Evolutionary conservation across 2,113 vertebrate species (phyloP).

Genomic region (Empidonax alnorum): DNA sequence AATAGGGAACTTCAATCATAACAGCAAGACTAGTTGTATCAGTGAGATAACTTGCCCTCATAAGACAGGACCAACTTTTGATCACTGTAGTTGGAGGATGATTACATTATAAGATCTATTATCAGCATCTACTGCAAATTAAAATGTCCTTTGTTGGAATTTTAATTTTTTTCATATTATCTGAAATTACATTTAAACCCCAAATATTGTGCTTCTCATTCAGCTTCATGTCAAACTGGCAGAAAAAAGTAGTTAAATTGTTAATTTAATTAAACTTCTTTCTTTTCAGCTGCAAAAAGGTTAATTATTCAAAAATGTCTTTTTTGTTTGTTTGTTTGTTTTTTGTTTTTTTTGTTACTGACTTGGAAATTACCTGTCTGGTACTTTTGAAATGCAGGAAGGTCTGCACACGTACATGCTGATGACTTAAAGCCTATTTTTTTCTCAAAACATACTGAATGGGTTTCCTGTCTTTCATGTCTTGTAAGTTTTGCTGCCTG

Average conservation of each 20-base stretch:
- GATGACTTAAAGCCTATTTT: neutral
- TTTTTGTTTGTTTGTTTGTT: neutral
- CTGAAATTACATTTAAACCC: neutral
- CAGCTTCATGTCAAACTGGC: fast-evolving
- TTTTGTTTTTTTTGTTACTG: neutral
- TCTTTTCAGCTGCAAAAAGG: neutral
- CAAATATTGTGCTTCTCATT: neutral
- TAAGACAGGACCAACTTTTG: neutral
- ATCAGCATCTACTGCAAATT: neutral
- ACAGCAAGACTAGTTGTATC: neutral
- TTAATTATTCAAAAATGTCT: neutral
- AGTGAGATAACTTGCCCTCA: neutral
- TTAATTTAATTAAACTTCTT: neutral
- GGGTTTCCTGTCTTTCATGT: neutral
- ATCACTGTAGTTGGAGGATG: neutral
- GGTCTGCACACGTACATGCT: neutral
- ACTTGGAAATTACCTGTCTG: neutral
- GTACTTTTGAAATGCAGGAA: neutral
- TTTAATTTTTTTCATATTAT: neutral
- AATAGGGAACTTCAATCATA: neutral
- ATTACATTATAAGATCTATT: neutral
- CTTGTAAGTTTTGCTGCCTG: neutral
- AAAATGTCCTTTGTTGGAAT: neutral
- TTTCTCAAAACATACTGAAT: neutral
- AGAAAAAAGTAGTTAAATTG: neutral